Conservation (phyloP, 2,888 invertebrate genomes). For the Caenorhabditis becei region DNA sequence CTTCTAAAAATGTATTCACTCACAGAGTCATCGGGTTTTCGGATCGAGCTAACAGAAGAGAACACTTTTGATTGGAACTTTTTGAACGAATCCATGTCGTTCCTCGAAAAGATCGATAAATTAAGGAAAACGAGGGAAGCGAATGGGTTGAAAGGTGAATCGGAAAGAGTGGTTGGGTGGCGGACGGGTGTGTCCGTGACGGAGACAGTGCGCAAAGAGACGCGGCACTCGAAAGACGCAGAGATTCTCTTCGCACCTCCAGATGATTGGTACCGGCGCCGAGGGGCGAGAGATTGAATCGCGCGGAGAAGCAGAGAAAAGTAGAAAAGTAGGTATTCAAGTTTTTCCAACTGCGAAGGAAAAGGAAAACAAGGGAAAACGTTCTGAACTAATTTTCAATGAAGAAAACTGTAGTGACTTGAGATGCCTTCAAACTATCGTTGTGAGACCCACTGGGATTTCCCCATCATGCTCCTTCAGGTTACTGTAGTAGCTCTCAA, state of each 20-base stretch:
- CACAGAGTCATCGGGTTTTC: constrained; percentile 41
- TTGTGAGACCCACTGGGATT: too few relatives aligned
- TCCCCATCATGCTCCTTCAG: too few relatives aligned
- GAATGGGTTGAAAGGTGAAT: constrained; percentile 22
- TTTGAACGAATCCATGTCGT: constrained; percentile 49
- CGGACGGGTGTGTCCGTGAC: constrained; percentile 25
- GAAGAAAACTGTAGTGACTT: too few relatives aligned
- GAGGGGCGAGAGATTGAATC: constrained; percentile 5
- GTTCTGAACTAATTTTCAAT: too few relatives aligned
- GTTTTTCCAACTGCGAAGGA: too few relatives aligned
- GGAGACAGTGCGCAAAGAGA: not conserved
- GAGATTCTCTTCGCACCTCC: constrained; percentile 40
- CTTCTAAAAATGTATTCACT: constrained; percentile 13
- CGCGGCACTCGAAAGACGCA: not conserved
- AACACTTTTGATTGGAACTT: constrained; percentile 50
- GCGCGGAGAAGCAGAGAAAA: constrained; percentile 16
- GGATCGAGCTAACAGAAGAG: constrained; percentile 38
- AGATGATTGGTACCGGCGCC: constrained; percentile 33
- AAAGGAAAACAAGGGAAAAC: too few relatives aligned
- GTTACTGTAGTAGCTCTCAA: too few relatives aligned
- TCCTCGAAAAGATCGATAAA: constrained; percentile 18
- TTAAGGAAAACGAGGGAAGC: constrained; percentile 15
- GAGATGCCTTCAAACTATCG: too few relatives aligned
- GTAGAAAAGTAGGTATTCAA: not conserved
- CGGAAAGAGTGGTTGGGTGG: not conserved